Evolutionary conservation across 2,888 invertebrate genomes (phyloP).

Genomic region (Lacanobia wlatinum): DNA sequence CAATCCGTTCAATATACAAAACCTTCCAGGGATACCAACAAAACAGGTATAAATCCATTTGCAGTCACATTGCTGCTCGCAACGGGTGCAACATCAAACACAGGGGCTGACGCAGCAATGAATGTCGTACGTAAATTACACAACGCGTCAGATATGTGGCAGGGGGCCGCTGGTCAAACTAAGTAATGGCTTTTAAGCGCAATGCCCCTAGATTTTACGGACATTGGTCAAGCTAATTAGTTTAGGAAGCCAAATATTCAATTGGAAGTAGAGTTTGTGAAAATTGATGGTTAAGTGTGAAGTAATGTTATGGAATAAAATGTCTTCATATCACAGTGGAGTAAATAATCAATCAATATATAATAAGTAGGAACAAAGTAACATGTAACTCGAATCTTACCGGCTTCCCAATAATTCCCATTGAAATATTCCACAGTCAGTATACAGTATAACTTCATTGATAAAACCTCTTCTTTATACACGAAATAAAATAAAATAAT

Average conservation of each 20-base stretch:
- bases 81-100: conserved; percentile 73
- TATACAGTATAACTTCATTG: too few species aligned
- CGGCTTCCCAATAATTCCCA: too few species aligned
- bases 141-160: conserved; percentile 70
- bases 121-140: conserved; percentile 80
- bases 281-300: neutral
- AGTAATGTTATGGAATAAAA: neutral
- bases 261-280: neutral
- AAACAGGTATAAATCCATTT: conserved; percentile 72
- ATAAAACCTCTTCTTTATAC: too few species aligned
- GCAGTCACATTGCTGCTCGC: conserved; percentile 67
- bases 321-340: too few species aligned
- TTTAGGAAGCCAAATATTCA: conserved; percentile 40
- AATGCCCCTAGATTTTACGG: conserved; percentile 63
- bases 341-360: too few species aligned
- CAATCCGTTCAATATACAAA: conserved; percentile 16
- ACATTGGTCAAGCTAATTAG: conserved; percentile 61
- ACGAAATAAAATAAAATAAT: too few species aligned
- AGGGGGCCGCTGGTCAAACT: conserved; percentile 64
- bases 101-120: conserved; percentile 75
- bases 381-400: too few species aligned
- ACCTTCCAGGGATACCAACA: conserved; percentile 12
- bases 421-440: too few species aligned
- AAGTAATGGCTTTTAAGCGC: conserved; percentile 68
- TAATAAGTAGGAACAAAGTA: too few species aligned